Evolutionary conservation across 1,140 invertebrate species (phyloP).

Genomic region (Delia radicum): DNA sequence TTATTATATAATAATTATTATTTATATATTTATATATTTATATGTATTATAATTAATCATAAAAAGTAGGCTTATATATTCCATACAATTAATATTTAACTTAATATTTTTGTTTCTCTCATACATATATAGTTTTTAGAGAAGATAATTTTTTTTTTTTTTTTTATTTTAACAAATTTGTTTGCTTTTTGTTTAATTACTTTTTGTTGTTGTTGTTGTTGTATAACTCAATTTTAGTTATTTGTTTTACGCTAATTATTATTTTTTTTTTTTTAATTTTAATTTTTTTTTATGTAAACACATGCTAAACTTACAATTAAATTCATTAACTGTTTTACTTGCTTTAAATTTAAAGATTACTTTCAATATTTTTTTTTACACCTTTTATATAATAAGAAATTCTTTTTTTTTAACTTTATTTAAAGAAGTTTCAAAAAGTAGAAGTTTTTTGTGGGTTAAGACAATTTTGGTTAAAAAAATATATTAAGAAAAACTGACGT

Average conservation of each 20-base stretch:
- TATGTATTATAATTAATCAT: neutral
- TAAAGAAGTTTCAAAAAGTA: neutral
- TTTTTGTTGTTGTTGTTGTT: slow-evolving; percentile 6
- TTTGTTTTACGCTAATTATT: neutral
- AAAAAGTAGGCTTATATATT: neutral
- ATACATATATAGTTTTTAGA: neutral
- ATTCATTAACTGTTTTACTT: neutral
- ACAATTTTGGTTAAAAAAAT: too few species aligned
- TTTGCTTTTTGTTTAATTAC: neutral
- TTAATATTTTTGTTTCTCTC: neutral
- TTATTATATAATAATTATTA: slow-evolving; percentile 3
- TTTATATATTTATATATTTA: neutral
- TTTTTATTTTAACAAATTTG: neutral
- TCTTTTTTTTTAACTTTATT: too few species aligned
- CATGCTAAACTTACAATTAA: neutral
- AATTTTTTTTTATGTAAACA: neutral
- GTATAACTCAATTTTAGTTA: neutral
- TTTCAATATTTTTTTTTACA: neutral
- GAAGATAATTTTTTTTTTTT: neutral
- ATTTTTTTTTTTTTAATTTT: slow-evolving; percentile 10
- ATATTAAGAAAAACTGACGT: too few species aligned
- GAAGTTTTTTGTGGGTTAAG: too few species aligned
- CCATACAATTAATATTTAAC: slow-evolving; percentile 2
- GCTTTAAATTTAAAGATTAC: too few species aligned
- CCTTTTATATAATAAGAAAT: neutral